Evolutionary conservation across 1,140 invertebrate species (phyloP), one percentile per base, ranked within the genome.

Genomic region (Ceratina australensis): DNA sequence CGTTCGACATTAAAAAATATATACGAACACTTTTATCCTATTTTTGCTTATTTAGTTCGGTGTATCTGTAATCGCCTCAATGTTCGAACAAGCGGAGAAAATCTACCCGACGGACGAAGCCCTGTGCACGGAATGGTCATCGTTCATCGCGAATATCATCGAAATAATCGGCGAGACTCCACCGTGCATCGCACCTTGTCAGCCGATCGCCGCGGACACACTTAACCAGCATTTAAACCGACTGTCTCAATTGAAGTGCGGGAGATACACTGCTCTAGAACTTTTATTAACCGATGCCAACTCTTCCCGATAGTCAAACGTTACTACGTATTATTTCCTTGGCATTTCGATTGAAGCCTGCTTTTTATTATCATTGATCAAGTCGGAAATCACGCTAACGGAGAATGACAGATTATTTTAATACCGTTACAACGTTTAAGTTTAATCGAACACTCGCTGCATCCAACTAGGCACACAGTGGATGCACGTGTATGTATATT

Each of bases 261-360:
- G 89, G 64, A 90, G 87, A 81, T 88, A 90, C 50, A 85, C 87
- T 52, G 84, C 81, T 28, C 80, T 92, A 63, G 89, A 90, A 61
- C 88, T 87, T 60, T 80, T 91, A 50, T 83, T 92, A 42, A 91
- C 91, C 16, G 89, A 91, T 72, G 87, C 87, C 15, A 92, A 92
- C 79, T 78, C 89, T 18, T 87, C 87, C 71, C 89, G 79, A 85
- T 84, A 85, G 75, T 86, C 61, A 59, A 74, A 75, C 26, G 68
- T 78, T 74, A 72, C 50, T 52, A 54, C n/a, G 74, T 24, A 20
- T 80, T 72, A 72, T 49, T 63, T 47, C 61, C 47, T 65, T 54
- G 22, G 26, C 57, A 54, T 72, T 78, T 79, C n/a, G 56, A 63
- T 74, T 57, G n/a, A 78, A 76, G n/a, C 61, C 72, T 57, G 33